Conservation (phyloP, 2,888 invertebrate genomes). For the Apodemia duryi region DNA sequence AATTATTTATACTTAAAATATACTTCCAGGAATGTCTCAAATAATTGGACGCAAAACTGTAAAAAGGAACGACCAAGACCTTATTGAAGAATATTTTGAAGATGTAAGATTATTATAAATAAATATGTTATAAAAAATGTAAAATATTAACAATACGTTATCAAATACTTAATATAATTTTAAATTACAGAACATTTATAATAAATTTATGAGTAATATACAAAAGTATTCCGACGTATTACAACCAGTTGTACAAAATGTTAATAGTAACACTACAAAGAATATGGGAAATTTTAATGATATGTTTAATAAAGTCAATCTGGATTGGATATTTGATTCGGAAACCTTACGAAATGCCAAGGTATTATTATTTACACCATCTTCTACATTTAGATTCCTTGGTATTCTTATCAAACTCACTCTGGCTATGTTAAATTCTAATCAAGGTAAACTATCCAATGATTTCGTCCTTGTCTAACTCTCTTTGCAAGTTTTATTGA, state of each 20-base stretch:
- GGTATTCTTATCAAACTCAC: no score
- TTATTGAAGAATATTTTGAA: conserved; percentile 51
- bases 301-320: conserved; percentile 46
- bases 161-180: neutral
- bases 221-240: conserved; percentile 65
- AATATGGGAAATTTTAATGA: conserved; percentile 48
- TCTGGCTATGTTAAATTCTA: no score
- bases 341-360: conserved; percentile 47
- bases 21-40: conserved; percentile 66
- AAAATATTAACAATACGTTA: neutral
- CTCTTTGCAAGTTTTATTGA: no score
- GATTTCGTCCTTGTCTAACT: no score
- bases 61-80: conserved; percentile 39
- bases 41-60: conserved; percentile 58
- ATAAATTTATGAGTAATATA: conserved; percentile 67
- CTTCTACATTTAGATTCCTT: no score
- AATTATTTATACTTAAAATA: neutral
- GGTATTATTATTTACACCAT: conserved; percentile 35
- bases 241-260: conserved; percentile 47
- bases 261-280: conserved; percentile 41
- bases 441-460: no score
- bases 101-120: conserved; percentile 42
- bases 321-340: conserved; percentile 52
- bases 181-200: conserved; percentile 53
- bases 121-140: neutral